Conservation (phyloP, 2,113 vertebrate genomes). For the Nothoprocta perdicaria region DNA sequence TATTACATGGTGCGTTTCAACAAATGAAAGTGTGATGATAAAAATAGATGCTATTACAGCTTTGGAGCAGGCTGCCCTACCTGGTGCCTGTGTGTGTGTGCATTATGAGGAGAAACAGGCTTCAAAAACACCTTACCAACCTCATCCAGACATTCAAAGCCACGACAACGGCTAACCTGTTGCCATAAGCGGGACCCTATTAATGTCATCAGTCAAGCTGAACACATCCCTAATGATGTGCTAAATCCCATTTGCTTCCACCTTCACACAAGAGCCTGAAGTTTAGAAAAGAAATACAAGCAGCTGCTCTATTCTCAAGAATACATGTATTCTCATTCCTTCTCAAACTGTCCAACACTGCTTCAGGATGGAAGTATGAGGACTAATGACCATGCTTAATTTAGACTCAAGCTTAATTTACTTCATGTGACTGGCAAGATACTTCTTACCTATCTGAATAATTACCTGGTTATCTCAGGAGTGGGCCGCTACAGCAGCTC, state of each 20-base stretch:
- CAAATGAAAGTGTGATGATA: background rate
- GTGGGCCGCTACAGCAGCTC: background rate
- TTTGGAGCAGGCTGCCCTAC: background rate
- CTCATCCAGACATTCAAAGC: fast-evolving
- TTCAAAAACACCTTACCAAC: background rate
- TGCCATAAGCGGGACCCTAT: background rate
- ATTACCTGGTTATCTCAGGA: conserved; percentile 34
- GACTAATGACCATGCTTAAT: background rate
- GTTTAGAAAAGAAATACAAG: background rate
- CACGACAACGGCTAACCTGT: background rate
- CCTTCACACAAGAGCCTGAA: background rate
- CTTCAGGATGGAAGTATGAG: background rate
- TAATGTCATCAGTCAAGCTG: background rate
- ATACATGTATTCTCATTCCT: too few relatives aligned
- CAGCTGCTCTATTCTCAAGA: background rate
- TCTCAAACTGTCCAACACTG: background rate
- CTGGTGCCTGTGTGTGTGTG: background rate
- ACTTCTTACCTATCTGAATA: background rate
- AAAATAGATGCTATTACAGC: background rate
- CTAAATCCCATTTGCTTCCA: background rate
- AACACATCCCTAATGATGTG: background rate
- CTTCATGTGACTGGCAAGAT: background rate
- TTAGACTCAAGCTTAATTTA: background rate
- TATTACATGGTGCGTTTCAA: background rate
- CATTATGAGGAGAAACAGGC: background rate